Conservation (phyloP, 2,113 vertebrate species). For the Callospermophilus lateralis region DNA sequence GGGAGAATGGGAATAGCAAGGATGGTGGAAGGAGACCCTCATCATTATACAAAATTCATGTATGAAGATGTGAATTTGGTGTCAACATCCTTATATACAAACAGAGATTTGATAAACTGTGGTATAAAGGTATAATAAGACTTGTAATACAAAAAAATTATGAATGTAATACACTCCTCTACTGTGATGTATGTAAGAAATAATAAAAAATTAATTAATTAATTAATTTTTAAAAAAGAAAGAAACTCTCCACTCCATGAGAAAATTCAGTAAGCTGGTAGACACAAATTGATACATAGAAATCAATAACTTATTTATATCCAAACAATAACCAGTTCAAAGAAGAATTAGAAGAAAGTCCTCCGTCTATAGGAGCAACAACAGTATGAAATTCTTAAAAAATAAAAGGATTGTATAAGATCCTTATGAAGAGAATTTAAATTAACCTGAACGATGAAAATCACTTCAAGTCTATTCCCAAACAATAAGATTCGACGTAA, state of each 20-base stretch:
- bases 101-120: no score
- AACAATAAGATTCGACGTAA: background rate
- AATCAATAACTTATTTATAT: background rate
- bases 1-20: no score
- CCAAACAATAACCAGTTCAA: background rate
- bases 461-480: background rate
- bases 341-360: background rate
- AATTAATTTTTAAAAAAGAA: no score
- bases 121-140: no score
- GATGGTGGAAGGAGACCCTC: no score
- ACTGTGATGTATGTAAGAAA: no score
- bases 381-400: background rate
- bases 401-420: background rate
- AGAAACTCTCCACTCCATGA: background rate
- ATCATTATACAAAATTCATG: no score
- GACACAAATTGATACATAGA: background rate
- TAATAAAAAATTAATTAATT: no score
- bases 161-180: no score
- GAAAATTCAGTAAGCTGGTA: background rate
- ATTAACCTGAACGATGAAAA: background rate
- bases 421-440: background rate
- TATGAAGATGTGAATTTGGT: no score
- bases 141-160: no score
- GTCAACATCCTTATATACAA: no score
- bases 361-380: background rate